Percentiles rank a stretch among this genome's conserved stretches.
Evolutionary conservation across 2,113 vertebrate genomes (phyloP).

Genomic region (Falcunculus frontatus): DNA sequence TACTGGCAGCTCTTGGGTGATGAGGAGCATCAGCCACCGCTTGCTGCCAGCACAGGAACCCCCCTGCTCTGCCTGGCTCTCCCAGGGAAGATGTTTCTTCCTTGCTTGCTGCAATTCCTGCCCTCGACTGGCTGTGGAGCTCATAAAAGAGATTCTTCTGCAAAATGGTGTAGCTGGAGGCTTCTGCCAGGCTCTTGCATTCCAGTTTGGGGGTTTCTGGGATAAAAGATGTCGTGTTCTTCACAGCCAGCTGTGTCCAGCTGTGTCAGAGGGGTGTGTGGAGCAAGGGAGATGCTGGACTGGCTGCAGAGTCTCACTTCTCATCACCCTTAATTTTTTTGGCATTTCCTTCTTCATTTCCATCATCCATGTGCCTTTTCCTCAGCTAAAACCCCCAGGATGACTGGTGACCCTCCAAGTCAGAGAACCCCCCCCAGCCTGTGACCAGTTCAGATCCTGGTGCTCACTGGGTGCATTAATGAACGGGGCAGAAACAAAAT

Average conservation of each 20-base stretch:
- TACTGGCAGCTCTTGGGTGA: background rate
- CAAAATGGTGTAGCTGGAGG: background rate
- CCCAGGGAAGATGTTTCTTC: background rate
- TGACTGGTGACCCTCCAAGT: background rate
- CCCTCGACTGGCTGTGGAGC: background rate
- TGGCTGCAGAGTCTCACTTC: background rate
- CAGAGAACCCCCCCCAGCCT: background rate
- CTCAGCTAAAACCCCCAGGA: background rate
- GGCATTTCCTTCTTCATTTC: background rate
- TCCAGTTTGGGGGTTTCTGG: background rate
- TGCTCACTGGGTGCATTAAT: background rate
- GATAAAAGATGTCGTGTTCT: accelerated
- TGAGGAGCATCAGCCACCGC: background rate
- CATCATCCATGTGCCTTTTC: background rate
- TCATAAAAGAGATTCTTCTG: background rate
- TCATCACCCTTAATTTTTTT: too few relatives aligned
- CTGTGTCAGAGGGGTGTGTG: background rate
- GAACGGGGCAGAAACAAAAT: accelerated
- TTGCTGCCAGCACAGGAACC: accelerated
- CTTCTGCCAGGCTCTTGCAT: background rate
- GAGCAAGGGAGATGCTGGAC: background rate
- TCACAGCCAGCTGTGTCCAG: background rate
- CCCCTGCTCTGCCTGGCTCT: background rate
- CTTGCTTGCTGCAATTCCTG: background rate
- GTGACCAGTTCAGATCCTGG: background rate